phyloP scores from a whole-genome alignment of 2,113 vertebrate species.

The Lagopus leucura region DNA sequence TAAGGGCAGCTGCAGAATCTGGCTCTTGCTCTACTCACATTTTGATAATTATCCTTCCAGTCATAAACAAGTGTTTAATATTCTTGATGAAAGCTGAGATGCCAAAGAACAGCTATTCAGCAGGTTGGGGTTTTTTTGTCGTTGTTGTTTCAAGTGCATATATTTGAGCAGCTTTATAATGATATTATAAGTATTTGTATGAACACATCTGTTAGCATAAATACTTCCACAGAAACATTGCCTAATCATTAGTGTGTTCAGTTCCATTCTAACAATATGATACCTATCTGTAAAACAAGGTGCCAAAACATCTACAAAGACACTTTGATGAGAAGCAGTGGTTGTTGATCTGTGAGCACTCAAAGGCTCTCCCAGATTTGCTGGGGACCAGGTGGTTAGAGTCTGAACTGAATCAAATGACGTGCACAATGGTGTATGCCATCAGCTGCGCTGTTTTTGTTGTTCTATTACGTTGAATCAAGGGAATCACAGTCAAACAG shows the following conservation, averaged over 20 bases:
- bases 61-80: neutral
- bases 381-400: slow-evolving; percentile 68
- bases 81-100: neutral
- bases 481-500: neutral
- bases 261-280: neutral
- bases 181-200: neutral
- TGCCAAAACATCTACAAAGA: slow-evolving; percentile 58
- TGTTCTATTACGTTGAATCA: slow-evolving; percentile 55
- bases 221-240: slow-evolving; percentile 12
- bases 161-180: neutral
- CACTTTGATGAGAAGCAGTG: slow-evolving; percentile 32
- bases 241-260: slow-evolving; percentile 18
- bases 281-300: slow-evolving; percentile 39
- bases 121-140: neutral
- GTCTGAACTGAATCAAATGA: slow-evolving; percentile 72
- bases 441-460: slow-evolving; percentile 62
- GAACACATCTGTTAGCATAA: neutral
- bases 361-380: slow-evolving; percentile 49
- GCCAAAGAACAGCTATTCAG: neutral
- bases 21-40: neutral
- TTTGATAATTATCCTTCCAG: neutral
- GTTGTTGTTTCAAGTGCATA: neutral
- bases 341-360: slow-evolving; percentile 59
- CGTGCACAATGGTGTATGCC: slow-evolving; percentile 50
- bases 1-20: neutral